Evolutionary conservation across 2,797 vertebrate species (phyloP).

Genomic region (Neosilurus mollespiculum): DNA sequence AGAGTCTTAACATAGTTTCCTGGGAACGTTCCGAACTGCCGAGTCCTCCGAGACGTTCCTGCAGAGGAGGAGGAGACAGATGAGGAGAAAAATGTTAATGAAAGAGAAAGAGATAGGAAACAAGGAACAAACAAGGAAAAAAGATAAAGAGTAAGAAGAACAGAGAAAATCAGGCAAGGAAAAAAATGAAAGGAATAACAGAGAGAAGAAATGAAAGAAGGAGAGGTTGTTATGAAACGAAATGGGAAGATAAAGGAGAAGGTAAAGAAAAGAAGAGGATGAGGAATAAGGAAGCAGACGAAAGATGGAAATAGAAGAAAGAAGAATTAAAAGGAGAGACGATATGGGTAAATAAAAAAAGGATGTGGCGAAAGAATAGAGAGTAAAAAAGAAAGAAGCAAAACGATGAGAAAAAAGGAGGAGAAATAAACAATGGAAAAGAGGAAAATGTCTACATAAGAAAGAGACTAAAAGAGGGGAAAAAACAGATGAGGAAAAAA

Average conservation of each 20-base stretch:
- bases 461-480: neutral
- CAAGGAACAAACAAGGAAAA: neutral
- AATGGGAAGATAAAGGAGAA: neutral
- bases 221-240: neutral
- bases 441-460: neutral
- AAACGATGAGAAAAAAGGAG: neutral
- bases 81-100: no score
- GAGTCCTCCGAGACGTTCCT: constrained; percentile 97
- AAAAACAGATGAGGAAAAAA: neutral
- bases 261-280: neutral
- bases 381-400: neutral
- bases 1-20: constrained; percentile 98
- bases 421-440: neutral
- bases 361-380: no score
- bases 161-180: neutral
- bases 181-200: neutral
- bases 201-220: neutral
- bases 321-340: neutral
- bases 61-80: neutral
- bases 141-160: neutral
- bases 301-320: neutral
- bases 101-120: neutral
- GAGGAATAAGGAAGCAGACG: neutral
- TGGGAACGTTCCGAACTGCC: constrained; percentile 97
- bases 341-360: neutral